A percentile compares a stretch with the other conserved stretches of the same genome.
phyloP scores from a whole-genome alignment of 2,888 invertebrate genomes.

The Euzophera pinguis region DNA sequence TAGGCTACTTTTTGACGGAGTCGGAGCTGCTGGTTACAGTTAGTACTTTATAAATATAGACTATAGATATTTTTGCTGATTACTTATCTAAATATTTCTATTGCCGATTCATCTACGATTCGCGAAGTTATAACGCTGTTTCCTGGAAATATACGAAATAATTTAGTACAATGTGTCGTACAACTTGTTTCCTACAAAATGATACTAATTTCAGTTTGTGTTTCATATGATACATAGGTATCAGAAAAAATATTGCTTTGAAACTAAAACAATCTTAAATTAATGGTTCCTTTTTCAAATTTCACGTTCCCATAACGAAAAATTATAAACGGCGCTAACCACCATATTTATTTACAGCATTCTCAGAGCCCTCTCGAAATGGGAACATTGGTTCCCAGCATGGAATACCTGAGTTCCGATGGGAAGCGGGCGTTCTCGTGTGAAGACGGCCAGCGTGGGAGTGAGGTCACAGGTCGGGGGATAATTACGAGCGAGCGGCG shows the following conservation, averaged over 20 bases:
- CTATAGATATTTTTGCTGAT: no score
- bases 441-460: slow-evolving; percentile 65
- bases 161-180: no score
- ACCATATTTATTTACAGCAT: background rate
- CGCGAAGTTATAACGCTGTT: no score
- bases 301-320: slow-evolving; percentile 4
- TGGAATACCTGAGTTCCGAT: slow-evolving; percentile 46
- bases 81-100: no score
- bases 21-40: no score
- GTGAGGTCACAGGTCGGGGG: slow-evolving; percentile 68
- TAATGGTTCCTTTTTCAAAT: background rate
- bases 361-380: slow-evolving; percentile 6
- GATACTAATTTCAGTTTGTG: no score
- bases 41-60: no score
- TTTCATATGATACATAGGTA: no score
- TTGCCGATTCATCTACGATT: no score
- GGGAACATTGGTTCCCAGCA: slow-evolving; percentile 10
- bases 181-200: no score
- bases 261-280: background rate
- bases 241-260: background rate
- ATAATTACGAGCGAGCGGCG: slow-evolving; percentile 50
- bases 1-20: no score
- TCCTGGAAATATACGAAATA: no score
- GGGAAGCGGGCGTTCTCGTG: slow-evolving; percentile 71
- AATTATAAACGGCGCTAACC: background rate